Conservation (phyloP, 1,140 invertebrate genomes). For the Dreissena rostriformis region DNA sequence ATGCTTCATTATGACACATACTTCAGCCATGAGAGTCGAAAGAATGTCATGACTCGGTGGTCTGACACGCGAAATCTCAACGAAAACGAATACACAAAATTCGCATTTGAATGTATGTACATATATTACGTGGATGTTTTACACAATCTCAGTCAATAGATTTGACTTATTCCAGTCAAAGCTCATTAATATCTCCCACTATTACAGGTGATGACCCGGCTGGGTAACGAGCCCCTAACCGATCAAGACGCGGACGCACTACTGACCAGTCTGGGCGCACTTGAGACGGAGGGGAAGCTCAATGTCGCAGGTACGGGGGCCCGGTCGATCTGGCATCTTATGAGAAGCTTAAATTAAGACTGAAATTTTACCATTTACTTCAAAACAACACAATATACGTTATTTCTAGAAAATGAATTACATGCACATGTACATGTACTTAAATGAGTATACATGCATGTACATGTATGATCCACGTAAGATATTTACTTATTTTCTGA, state of each 20-base stretch:
- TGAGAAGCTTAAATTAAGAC: too few relatives aligned
- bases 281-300: slow-evolving; percentile 4
- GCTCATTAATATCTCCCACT: not conserved
- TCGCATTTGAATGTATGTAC: too few relatives aligned
- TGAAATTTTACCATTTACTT: not conserved
- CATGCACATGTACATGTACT: not conserved
- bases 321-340: too few relatives aligned
- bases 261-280: not conserved
- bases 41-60: too few relatives aligned
- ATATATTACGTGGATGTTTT: too few relatives aligned
- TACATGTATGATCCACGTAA: not conserved
- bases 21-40: too few relatives aligned
- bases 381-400: not conserved
- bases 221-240: slow-evolving; percentile 47
- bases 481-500: not conserved
- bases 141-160: too few relatives aligned
- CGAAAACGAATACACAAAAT: too few relatives aligned
- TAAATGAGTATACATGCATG: not conserved
- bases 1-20: too few relatives aligned
- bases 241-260: slow-evolving; percentile 31
- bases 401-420: not conserved
- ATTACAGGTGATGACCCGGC: slow-evolving; percentile 31
- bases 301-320: slow-evolving; percentile 39
- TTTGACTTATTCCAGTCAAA: not conserved
- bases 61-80: too few relatives aligned